Conservation (phyloP, 2,113 vertebrate species). For the Bucco capensis region DNA sequence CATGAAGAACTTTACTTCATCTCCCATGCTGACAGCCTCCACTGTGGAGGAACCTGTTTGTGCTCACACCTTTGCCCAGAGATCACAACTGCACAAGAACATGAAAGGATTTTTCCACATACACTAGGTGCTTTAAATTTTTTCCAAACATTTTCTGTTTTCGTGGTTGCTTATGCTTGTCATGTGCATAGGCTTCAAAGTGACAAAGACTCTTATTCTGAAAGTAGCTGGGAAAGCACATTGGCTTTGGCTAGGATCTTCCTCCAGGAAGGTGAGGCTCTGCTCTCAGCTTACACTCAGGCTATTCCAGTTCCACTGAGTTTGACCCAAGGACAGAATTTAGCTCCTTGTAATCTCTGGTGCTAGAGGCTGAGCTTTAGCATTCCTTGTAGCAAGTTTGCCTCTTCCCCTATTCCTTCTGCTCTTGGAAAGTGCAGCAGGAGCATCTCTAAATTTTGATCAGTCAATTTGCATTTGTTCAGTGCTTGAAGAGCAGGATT, state of each 20-base stretch:
- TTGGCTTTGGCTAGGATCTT: not conserved
- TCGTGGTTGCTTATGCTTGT: not conserved
- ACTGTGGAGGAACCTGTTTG: not conserved
- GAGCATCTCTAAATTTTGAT: conserved; percentile 31
- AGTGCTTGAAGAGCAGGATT: conserved; percentile 44
- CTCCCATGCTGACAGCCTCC: not conserved
- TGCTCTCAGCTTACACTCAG: not conserved
- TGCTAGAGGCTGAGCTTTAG: not conserved
- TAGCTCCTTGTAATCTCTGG: not conserved
- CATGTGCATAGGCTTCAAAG: not conserved
- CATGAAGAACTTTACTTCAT: not conserved
- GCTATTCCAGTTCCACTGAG: not conserved
- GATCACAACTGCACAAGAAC: not conserved
- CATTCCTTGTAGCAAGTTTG: not conserved
- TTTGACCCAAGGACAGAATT: not conserved
- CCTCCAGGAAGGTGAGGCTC: not conserved
- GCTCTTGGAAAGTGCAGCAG: not conserved
- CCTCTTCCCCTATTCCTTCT: not conserved
- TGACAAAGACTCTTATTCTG: not conserved
- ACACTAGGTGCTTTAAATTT: not conserved
- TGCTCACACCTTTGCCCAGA: not conserved
- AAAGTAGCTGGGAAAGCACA: not conserved
- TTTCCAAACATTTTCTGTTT: not conserved
- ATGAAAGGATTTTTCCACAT: not conserved
- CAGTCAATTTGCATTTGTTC: conserved; percentile 48